phyloP scores from a whole-genome alignment of 2,113 vertebrate species.

The Colinus virginianus region DNA sequence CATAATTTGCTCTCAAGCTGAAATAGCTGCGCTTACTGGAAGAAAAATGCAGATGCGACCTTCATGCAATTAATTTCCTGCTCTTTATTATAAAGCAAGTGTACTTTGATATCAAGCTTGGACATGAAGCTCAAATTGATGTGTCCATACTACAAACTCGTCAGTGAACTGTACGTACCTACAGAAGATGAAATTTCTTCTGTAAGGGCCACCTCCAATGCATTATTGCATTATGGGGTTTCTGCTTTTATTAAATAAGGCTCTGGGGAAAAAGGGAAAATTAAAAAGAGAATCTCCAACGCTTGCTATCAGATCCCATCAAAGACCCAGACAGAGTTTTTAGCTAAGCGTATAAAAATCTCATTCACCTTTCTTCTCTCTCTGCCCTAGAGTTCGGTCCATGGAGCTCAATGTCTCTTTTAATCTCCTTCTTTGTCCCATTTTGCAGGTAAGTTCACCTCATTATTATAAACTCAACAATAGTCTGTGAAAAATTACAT shows the following conservation, averaged over 20 bases:
- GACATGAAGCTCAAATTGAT: neutral
- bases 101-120: neutral
- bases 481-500: slow-evolving; percentile 6
- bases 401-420: neutral
- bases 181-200: neutral
- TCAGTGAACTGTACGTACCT: neutral
- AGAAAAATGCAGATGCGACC: neutral
- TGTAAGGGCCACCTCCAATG: neutral
- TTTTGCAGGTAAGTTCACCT: slow-evolving; percentile 40
- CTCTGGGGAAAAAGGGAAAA: neutral
- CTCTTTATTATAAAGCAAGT: neutral
- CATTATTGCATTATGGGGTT: neutral
- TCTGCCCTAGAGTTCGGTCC: neutral
- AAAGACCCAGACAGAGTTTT: neutral
- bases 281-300: neutral
- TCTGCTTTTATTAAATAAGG: neutral
- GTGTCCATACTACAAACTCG: neutral
- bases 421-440: neutral
- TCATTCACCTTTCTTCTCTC: slow-evolving; percentile 2
- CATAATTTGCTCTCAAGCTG: neutral
- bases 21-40: neutral
- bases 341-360: neutral
- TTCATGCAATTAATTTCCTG: neutral
- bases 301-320: neutral
- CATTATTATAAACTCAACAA: slow-evolving; percentile 33